Base-by-base conservation (phyloP, 2,113 vertebrate species). In the Protobothrops flavoviridis region DNA sequence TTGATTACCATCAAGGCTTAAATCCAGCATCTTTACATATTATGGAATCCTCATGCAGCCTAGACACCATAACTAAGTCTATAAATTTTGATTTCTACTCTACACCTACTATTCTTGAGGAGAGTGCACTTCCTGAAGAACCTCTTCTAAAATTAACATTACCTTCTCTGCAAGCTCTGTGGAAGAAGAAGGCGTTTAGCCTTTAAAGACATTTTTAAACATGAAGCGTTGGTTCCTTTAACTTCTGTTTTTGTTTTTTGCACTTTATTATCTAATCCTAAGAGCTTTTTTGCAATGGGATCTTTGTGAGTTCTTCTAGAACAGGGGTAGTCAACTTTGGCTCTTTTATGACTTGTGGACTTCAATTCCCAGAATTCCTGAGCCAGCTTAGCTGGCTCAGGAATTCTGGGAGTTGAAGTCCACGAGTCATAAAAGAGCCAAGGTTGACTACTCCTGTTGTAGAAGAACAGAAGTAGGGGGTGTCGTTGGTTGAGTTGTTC, bases 251-350 rank as follows among this genome's bases (percentile, higher is more conserved):
- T 48, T 48, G 48, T 48, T 94, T 97, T 96, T 97, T 95, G 96
- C 97, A 97, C 97, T 96, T 97, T 97, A 90, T 93, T 89, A 97
- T 95, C 89, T 95, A 95, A 85, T 61, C 29, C 93, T 97, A 94
- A 86, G 95, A 95, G 92, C 96, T 93, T 93, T 96, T 95, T 94
- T 94, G 87, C 0, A 1, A n/a, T 94, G 92, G 93, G 92, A 92
- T 7, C 0, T 0, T 0, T 93, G 92, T 90, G 92, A 95, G 95
- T 94, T 50, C 50, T 59, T 61, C 55, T 93, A 95, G 39, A 39
- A 39, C 39, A 39, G 39, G 39, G 39, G 39, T 39, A 39, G 39
- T 39, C 39, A 39, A 39, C 39, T 1, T 39, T 39, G 39, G 39
- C 39, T 39, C 39, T 39, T 39, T 39, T 39, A 39, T 39, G 39